Percentiles rank a stretch among this genome's conserved stretches.
Evolutionary conservation across 2,113 vertebrate genomes (phyloP).

Genomic region (Macquaria australasica): DNA sequence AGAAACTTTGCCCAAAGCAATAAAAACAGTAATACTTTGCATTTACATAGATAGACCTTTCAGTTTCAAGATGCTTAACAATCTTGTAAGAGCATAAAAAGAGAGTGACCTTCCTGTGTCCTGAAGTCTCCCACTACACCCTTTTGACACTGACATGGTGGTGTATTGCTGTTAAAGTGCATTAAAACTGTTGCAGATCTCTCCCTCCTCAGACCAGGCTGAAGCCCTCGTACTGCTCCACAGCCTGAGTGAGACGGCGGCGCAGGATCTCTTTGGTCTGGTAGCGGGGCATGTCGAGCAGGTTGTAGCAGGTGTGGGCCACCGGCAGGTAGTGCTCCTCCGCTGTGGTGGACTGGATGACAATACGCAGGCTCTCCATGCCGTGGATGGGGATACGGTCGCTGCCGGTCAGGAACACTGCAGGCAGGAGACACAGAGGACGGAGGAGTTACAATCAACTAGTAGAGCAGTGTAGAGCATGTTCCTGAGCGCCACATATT

Average conservation of each 20-base stretch:
- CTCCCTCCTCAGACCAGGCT: slow-evolving; percentile 90
- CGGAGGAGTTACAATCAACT: neutral
- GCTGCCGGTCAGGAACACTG: slow-evolving; percentile 97
- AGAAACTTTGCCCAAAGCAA: slow-evolving; percentile 45
- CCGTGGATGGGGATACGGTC: slow-evolving; percentile 99
- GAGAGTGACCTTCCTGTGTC: slow-evolving; percentile 5
- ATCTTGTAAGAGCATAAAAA: slow-evolving; percentile 37
- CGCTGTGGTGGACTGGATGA: slow-evolving; percentile 93
- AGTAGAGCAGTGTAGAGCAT: neutral
- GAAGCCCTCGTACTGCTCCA: slow-evolving; percentile 98
- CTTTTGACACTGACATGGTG: slow-evolving; percentile 32
- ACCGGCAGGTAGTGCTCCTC: slow-evolving; percentile 94
- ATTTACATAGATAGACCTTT: slow-evolving; percentile 61
- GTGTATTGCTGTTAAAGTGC: slow-evolving; percentile 75
- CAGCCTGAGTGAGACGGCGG: slow-evolving; percentile 90
- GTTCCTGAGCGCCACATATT: neutral
- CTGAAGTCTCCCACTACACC: neutral
- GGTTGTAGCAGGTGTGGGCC: slow-evolving; percentile 98
- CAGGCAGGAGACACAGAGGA: neutral
- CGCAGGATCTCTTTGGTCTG: slow-evolving; percentile 92
- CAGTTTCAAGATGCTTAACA: slow-evolving; percentile 35
- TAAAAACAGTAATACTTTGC: slow-evolving; percentile 42
- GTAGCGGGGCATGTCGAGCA: slow-evolving; percentile 97
- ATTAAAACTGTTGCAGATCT: slow-evolving; percentile 5
- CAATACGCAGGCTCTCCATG: slow-evolving; percentile 94